Conservation (phyloP, 1,140 invertebrate species). For the Plutomurus gul region DNA sequence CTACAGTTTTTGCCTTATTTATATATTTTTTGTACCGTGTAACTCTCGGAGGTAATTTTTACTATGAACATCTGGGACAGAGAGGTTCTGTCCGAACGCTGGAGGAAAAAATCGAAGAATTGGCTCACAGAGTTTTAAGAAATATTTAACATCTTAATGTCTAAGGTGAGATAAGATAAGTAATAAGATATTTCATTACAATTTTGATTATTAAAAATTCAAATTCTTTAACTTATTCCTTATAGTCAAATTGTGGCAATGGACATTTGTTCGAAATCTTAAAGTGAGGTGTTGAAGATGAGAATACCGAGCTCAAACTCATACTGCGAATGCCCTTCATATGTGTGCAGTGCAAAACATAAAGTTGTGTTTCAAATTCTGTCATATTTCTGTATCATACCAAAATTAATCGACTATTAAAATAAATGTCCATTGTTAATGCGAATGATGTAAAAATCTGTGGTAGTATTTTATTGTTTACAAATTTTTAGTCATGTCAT, state of each 20-base stretch:
- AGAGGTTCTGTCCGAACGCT: neutral
- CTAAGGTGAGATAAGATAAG: neutral
- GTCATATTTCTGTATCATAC: neutral
- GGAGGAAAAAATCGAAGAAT: neutral
- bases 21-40: neutral
- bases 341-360: no score
- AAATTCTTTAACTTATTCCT: no score
- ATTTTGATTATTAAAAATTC: neutral
- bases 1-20: neutral
- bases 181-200: neutral
- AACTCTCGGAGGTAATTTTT: neutral
- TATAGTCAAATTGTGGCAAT: no score
- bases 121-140: neutral
- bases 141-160: neutral
- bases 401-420: neutral
- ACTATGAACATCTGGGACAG: neutral
- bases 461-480: neutral
- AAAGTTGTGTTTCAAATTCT: no score
- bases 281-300: no score
- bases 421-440: neutral
- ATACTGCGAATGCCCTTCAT: no score
- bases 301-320: no score
- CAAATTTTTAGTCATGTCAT: no score
- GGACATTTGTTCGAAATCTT: no score
- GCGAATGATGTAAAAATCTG: neutral